These are phyloP conservation scores for Epistrophe eligans DNA, from an alignment of 2,888 invertebrate genomes.

Conservation along the genomic window DNA sequence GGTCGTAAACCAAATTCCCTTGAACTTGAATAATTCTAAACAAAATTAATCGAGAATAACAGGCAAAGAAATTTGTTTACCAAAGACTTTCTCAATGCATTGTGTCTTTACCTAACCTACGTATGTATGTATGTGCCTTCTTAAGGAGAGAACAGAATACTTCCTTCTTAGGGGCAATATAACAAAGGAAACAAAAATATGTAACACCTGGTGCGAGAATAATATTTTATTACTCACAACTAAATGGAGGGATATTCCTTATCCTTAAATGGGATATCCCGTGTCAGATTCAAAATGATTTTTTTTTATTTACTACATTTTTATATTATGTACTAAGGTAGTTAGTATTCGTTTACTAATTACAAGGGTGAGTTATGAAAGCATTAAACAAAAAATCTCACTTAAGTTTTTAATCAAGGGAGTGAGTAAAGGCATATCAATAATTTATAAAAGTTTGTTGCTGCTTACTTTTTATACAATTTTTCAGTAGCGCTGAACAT, in stretches of 20 bases:
- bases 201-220: conserved; percentile 13
- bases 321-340: too few species aligned
- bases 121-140: neutral
- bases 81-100: neutral
- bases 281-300: neutral
- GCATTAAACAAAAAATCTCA: too few species aligned
- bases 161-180: neutral
- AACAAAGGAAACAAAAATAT: neutral
- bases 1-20: conserved; percentile 5
- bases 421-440: too few species aligned
- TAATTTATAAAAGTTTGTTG: too few species aligned
- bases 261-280: conserved; percentile 12
- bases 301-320: neutral
- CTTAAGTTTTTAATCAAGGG: too few species aligned
- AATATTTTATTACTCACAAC: conserved; percentile 14
- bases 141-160: conserved; percentile 7
- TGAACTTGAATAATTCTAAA: conserved; percentile 6
- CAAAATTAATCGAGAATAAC: neutral
- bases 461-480: too few species aligned
- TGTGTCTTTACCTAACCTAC: neutral
- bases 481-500: too few species aligned
- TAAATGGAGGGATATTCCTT: neutral
- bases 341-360: neutral
- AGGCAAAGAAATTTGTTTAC: conserved; percentile 1
- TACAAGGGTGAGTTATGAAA: neutral